phyloP scores from a whole-genome alignment of 2,888 invertebrate genomes.

The Dynastes tityus region DNA sequence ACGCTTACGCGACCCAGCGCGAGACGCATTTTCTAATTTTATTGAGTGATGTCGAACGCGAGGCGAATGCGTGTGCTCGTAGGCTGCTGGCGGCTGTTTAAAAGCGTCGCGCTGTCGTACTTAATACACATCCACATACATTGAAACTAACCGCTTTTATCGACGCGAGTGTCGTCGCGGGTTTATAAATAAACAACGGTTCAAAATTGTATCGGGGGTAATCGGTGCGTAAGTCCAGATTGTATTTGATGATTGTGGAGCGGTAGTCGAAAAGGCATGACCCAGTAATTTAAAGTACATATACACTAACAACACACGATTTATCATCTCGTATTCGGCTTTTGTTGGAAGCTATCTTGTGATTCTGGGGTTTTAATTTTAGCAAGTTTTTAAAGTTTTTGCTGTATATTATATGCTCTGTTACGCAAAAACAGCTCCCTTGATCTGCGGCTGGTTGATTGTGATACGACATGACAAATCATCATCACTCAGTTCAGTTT shows the following conservation, averaged over 20 bases:
- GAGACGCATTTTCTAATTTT: slow-evolving; percentile 23
- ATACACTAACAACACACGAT: too few species aligned
- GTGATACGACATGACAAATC: too few species aligned
- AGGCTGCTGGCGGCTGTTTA: not conserved
- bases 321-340: not conserved
- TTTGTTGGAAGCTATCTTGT: too few species aligned
- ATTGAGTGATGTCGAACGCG: slow-evolving; percentile 1
- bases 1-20: not conserved
- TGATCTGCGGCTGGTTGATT: too few species aligned
- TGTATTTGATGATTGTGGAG: too few species aligned
- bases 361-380: too few species aligned
- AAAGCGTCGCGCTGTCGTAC: not conserved
- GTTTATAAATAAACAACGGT: slow-evolving; percentile 7
- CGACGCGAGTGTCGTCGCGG: not conserved
- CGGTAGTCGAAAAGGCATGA: not conserved
- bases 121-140: not conserved
- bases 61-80: not conserved
- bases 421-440: too few species aligned
- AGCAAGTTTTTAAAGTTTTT: too few species aligned
- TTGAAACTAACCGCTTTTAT: not conserved
- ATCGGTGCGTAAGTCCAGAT: not conserved
- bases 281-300: not conserved
- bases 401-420: too few species aligned
- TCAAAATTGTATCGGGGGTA: not conserved
- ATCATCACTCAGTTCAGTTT: too few species aligned